Percentiles rank a stretch among this genome's conserved stretches.
These are phyloP conservation scores for Drosophila equinoxialis DNA, from an alignment of 1,140 invertebrate genomes.

Conservation along the genomic window DNA sequence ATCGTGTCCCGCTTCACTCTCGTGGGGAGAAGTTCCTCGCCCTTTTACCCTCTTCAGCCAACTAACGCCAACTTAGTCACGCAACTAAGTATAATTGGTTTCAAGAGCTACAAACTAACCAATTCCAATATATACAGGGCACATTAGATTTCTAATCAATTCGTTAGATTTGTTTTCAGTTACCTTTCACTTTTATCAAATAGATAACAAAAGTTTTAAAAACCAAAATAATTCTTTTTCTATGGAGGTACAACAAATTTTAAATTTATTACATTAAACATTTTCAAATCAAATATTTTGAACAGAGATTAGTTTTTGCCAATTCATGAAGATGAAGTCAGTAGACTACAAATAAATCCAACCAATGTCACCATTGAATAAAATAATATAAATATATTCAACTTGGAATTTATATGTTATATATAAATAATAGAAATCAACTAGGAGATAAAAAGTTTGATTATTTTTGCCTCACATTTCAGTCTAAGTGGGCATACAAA, in stretches of 20 bases:
- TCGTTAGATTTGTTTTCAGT: not conserved
- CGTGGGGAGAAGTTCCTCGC: no score
- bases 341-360: not conserved
- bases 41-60: no score
- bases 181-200: not conserved
- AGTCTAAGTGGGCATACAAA: not conserved
- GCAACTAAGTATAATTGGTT: not conserved
- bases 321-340: not conserved
- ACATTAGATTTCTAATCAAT: not conserved
- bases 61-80: not conserved
- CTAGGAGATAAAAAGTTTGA: slow-evolving; percentile 4
- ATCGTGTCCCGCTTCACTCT: slow-evolving; percentile 7
- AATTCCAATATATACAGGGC: not conserved
- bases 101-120: no score
- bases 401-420: not conserved
- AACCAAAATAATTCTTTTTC: not conserved
- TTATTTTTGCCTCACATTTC: not conserved
- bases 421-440: slow-evolving; percentile 14
- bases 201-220: not conserved
- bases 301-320: not conserved
- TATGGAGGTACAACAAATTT: not conserved
- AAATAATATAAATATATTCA: slow-evolving; percentile 16
- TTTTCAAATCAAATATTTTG: not conserved
- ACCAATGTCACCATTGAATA: not conserved
- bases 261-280: slow-evolving; percentile 2